Evolutionary conservation across 2,888 invertebrate genomes (phyloP), one percentile per base, ranked within the genome.

Genomic region (Pachycephus smyrnensis): DNA sequence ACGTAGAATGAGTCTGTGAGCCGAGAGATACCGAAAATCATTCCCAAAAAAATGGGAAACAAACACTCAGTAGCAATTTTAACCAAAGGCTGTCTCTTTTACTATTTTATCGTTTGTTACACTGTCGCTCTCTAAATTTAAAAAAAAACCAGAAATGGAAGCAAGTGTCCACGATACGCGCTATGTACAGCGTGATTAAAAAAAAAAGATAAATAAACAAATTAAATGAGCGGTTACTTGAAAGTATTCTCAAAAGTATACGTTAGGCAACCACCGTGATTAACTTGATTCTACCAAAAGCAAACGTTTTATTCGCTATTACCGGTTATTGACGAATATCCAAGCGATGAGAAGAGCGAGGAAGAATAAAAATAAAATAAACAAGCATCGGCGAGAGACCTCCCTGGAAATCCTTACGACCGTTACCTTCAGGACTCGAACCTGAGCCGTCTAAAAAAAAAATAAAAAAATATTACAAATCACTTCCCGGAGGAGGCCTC

Each of bases 321-420:
- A 15, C 78, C 82, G 83, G 82, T 78, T 84, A 82, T 81, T 80
- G 40, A 77, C 83, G 82, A 81, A 40, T 40, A 15, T 83, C 80
- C 75, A 83, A 86, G 84, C 84, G 76, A 84, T 84, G 83, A 82
- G 83, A 84, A 83, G 82, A 84, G 84, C 81, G 81, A 82, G 80
- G 76, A 84, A 84, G 83, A 81, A 77, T 82, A 74, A 80, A 86
- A 40, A 80, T 76, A 82, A 76, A 76, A 78, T 76, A 81, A 81
- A 81, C 76, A 82, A 80, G 81, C 79, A 81, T 79, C 68, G 74
- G 23, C 74, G 36, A 80, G 75, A 73, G 73, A 80, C 78, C 71
- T 79, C 79, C 81, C 79, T 40, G 40, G 40, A 40, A 40, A 40
- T 40, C 6, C 40, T 15, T 40, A 15, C 40, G 40, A 9, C 6